Evolutionary conservation across 2,888 invertebrate species (phyloP).

Genomic region (Galeopsomyia nigrocyanea): DNA sequence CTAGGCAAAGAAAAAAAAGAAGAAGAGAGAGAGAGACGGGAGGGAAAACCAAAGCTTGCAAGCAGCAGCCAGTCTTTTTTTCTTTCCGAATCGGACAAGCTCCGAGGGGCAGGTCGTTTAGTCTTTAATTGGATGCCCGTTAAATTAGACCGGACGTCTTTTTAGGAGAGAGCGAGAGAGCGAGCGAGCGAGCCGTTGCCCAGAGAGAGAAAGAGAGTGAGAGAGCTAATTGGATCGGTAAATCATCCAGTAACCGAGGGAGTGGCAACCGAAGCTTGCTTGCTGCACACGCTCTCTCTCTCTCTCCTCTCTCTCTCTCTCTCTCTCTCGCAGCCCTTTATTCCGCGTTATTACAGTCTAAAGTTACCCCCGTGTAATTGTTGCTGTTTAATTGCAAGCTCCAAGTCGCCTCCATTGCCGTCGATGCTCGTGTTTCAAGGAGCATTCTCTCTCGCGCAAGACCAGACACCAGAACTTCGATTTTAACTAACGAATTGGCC

Average conservation of each 20-base stretch:
- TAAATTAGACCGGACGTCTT: constrained; percentile 69
- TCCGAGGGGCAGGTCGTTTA: constrained; percentile 52
- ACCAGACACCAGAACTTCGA: background rate
- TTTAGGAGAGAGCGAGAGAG: constrained; percentile 58
- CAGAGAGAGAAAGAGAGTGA: constrained; percentile 51
- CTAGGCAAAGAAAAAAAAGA: background rate
- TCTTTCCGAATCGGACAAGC: constrained; percentile 35
- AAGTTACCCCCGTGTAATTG: constrained; percentile 69
- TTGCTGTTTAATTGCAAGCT: constrained; percentile 69
- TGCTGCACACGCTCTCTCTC: background rate
- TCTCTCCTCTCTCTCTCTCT: background rate
- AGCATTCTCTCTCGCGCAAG: constrained; percentile 41
- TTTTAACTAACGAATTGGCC: no score
- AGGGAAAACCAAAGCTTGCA: no score
- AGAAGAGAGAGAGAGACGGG: no score
- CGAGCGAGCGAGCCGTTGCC: constrained; percentile 54
- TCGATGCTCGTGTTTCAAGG: constrained; percentile 43
- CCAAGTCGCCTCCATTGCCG: constrained; percentile 60
- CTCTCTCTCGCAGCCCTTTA: constrained; percentile 64
- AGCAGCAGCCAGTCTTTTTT: background rate
- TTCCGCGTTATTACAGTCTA: constrained; percentile 69
- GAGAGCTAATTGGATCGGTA: constrained; percentile 68
- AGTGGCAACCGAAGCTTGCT: constrained; percentile 57
- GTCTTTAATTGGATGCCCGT: constrained; percentile 68
- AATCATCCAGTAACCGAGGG: constrained; percentile 67